Conservation (phyloP, 2,113 vertebrate species). For the Epinephelus cyanopodus region DNA sequence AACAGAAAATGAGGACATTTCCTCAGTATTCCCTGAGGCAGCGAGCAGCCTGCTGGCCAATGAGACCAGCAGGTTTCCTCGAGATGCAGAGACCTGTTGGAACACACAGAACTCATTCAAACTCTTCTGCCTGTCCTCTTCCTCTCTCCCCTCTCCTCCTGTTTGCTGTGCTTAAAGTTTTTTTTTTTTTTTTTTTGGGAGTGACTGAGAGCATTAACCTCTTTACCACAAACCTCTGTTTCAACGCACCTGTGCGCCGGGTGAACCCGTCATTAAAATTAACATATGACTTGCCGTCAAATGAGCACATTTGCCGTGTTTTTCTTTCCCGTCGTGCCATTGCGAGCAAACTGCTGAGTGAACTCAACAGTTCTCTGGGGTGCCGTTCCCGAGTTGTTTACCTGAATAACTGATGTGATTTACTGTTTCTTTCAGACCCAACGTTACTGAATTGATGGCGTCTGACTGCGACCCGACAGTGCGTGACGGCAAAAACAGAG, state of each 20-base stretch:
- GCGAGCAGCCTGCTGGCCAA: conserved; percentile 36
- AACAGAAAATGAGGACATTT: conserved; percentile 75
- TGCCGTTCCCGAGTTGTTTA: conserved; percentile 62
- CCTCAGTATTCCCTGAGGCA: conserved; percentile 58
- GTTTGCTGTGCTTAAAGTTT: conserved; percentile 16
- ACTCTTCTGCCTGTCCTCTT: conserved; percentile 48
- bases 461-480: conserved; percentile 60
- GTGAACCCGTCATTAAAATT: conserved; percentile 63
- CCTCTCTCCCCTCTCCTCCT: neutral
- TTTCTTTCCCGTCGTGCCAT: conserved; percentile 52
- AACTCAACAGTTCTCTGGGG: conserved; percentile 56
- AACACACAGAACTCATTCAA: conserved; percentile 64
- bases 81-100: conserved; percentile 65
- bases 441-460: conserved; percentile 64
- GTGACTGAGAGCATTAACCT: conserved; percentile 52
- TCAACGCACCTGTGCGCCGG: conserved; percentile 71
- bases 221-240: conserved; percentile 29
- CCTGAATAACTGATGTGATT: conserved; percentile 66
- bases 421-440: conserved; percentile 55
- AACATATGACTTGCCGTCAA: conserved; percentile 61
- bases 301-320: conserved; percentile 55
- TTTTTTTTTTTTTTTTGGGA: conserved; percentile 2
- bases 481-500: conserved; percentile 60
- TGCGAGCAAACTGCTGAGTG: conserved; percentile 34
- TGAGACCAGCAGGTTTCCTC: conserved; percentile 54